Evolutionary conservation across 2,113 vertebrate genomes (phyloP).

Genomic region (Chaetodon trifascialis): DNA sequence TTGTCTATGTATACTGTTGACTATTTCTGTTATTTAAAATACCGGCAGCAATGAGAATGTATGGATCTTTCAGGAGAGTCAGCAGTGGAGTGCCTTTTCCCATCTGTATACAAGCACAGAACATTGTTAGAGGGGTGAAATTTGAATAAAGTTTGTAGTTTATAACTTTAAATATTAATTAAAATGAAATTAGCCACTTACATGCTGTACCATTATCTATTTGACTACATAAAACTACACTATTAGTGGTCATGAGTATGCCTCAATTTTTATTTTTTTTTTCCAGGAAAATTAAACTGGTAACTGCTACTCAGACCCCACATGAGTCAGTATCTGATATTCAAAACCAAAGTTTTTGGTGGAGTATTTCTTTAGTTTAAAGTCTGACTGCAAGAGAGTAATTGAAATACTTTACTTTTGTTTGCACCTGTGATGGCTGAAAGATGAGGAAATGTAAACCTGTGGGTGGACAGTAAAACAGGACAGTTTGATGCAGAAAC

Average conservation of each 20-base stretch:
- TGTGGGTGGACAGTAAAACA: neutral
- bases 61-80: constrained; percentile 25
- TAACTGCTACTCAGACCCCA: no score
- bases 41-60: constrained; percentile 21
- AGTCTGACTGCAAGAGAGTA: neutral
- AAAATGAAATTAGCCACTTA: neutral
- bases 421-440: neutral
- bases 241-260: no score
- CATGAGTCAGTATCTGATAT: neutral
- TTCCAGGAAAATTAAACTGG: neutral
- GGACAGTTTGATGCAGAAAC: neutral
- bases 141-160: no score
- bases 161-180: neutral
- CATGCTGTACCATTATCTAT: neutral
- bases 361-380: neutral
- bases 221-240: neutral
- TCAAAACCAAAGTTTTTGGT: neutral
- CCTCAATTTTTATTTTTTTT: no score
- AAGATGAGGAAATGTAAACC: constrained; percentile 25
- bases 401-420: neutral
- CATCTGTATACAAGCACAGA: neutral
- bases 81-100: constrained; percentile 23
- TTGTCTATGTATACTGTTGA: no score
- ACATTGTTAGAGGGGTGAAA: neutral
- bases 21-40: neutral